Evolutionary conservation across 2,888 invertebrate species (phyloP), one percentile per base, ranked within the genome.

Genomic region (Diplolepis rosae): DNA sequence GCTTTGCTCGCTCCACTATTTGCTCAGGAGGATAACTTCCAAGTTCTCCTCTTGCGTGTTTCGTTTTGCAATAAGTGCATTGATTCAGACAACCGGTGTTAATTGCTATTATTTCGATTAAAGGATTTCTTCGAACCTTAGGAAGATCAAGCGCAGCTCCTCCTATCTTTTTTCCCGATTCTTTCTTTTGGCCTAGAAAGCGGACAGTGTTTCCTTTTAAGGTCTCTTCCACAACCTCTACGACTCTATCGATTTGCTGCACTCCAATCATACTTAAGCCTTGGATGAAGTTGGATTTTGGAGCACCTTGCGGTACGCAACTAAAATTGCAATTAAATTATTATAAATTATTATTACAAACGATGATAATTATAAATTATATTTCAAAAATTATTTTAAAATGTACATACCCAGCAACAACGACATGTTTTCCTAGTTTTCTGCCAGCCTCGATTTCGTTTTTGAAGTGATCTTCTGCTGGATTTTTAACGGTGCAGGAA

Each of bases 51-150:
- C 99, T 90, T 0, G 99, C 99, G 88, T 98, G 98, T 86, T 98
- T 98, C 0, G 98, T 99, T 89, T 99, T 99, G 87, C 99, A 99
- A 85, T 99, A 99, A 0, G 99, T 98, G 88, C 99, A 99, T 84
- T 98, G 97, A 90, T 99, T 99, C 2, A 99, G 90, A 83, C 99
- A 99, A 0, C 98, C 98, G 0, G 98, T 97, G 88, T 97, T 98
- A 56, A 98, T 96, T 0, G 98, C 94, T 72, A 98, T 98, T 69
- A 99, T 99, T 91, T 99, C 99, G 72, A 99, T 95, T 0, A 99
- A 90, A 0, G 98, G 97, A 89, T 99, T 99, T 84, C 96, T 95
- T 66, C 99, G 91, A 13, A 99, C 95, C 91, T 99, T 99, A 0
- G 99, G 99, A 13, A 99, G 90, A 4, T 93, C 91, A 0, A 99